Evolutionary conservation across 2,113 vertebrate species (phyloP).

Genomic region (Saguinus imperator): DNA sequence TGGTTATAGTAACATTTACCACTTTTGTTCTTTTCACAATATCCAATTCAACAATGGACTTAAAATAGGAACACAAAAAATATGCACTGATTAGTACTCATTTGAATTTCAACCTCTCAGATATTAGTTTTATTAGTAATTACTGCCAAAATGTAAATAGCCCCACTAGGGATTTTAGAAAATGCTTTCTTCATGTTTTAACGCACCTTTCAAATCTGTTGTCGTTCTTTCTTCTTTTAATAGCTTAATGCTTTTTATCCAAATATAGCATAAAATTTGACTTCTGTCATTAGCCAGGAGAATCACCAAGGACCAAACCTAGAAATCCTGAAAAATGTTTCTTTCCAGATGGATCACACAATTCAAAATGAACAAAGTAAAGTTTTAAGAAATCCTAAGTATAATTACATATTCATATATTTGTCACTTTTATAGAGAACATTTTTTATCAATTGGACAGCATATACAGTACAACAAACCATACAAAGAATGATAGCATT

Average conservation of each 20-base stretch:
- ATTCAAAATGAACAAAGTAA: slow-evolving; percentile 23
- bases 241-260: background rate
- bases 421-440: slow-evolving; percentile 21
- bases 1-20: background rate
- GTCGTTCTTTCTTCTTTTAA: background rate
- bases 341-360: background rate
- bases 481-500: background rate
- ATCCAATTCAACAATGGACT: background rate
- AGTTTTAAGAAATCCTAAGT: background rate
- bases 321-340: background rate
- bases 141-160: background rate
- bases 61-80: background rate
- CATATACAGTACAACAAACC: background rate
- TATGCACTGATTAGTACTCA: background rate
- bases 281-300: background rate
- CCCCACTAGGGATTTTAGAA: background rate
- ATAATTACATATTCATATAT: background rate
- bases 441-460: background rate
- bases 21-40: background rate
- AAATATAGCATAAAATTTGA: slow-evolving; percentile 5
- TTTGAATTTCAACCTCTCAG: background rate
- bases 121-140: background rate
- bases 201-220: background rate
- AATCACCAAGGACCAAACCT: background rate
- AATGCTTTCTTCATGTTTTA: background rate